A percentile compares a stretch with the other conserved stretches of the same genome.
Conservation (phyloP, 2,888 invertebrate species). For the Rhaphigaster nebulosa region DNA sequence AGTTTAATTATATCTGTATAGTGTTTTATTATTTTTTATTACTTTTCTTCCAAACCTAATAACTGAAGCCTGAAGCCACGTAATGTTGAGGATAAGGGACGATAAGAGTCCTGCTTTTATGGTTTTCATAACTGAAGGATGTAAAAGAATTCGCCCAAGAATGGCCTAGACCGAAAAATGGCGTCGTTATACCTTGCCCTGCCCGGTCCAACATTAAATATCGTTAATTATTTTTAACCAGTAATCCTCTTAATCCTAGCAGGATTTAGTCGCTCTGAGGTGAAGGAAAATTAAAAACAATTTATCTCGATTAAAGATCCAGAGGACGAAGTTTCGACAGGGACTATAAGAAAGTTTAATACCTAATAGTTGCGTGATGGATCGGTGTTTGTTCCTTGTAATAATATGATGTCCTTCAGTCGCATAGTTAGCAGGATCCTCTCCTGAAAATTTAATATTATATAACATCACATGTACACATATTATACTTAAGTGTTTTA, state of each 20-base stretch:
- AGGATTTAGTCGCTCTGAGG: background rate
- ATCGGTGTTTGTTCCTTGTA: background rate
- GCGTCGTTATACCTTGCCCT: background rate
- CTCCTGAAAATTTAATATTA: background rate
- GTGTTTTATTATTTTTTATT: too few species aligned
- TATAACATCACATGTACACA: background rate
- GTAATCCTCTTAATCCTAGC: background rate
- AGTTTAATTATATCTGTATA: too few species aligned
- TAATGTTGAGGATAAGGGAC: background rate
- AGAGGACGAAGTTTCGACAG: background rate
- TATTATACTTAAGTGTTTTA: too few species aligned
- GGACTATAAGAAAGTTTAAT: background rate
- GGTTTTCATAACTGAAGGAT: background rate
- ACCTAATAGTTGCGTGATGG: background rate
- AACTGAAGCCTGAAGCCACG: too few species aligned
- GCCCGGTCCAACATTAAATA: background rate
- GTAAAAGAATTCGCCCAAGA: background rate
- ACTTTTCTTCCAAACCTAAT: too few species aligned
- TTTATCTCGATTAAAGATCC: background rate
- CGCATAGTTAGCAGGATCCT: background rate
- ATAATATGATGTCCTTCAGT: background rate
- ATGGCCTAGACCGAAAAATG: background rate
- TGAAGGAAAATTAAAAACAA: slow-evolving; percentile 3
- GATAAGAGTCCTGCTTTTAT: background rate
- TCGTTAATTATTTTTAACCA: background rate